A percentile compares a stretch with the other conserved stretches of the same genome.
phyloP scores from a whole-genome alignment of 2,797 vertebrate species.

The Heteromormyrus szaboi region DNA sequence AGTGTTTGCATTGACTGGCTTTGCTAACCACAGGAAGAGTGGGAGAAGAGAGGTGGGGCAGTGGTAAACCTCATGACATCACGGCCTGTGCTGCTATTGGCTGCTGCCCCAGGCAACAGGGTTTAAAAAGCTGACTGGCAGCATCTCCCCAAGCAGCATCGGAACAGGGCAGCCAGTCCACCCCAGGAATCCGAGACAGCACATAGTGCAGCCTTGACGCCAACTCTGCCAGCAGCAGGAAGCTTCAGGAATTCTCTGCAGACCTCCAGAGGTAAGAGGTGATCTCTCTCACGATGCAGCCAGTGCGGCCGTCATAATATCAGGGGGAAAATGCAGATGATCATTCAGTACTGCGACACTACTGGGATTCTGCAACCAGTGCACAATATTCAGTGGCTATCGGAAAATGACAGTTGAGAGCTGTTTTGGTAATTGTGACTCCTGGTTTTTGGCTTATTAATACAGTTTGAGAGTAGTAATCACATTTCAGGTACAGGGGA shows the following conservation, averaged over 20 bases:
- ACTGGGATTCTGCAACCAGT: not conserved
- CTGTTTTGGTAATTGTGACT: not conserved
- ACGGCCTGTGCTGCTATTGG: constrained; percentile 54
- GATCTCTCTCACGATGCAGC: not conserved
- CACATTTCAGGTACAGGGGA: not conserved
- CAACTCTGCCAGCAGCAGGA: not conserved
- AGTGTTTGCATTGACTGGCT: constrained; percentile 51
- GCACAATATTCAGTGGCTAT: not conserved
- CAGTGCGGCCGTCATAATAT: not conserved
- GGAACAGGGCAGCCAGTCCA: constrained; percentile 36
- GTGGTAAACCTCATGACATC: constrained; percentile 69
- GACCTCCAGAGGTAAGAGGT: constrained; percentile 29
- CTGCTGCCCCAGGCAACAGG: constrained; percentile 39
- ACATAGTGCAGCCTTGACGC: constrained; percentile 20
- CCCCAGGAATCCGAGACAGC: constrained; percentile 41
- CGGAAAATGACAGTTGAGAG: not conserved
- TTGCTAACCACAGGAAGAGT: constrained; percentile 70
- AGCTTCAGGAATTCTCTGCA: not conserved
- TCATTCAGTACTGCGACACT: not conserved
- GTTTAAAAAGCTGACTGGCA: constrained; percentile 59
- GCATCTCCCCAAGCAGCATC: constrained; percentile 42
- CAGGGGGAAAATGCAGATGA: not conserved
- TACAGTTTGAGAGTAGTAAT: not conserved
- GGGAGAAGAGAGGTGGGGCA: constrained; percentile 63
- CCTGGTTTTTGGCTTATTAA: not conserved